Evolutionary conservation across 2,113 vertebrate species (phyloP), one percentile per base, ranked within the genome.

Genomic region (Macquaria australasica): DNA sequence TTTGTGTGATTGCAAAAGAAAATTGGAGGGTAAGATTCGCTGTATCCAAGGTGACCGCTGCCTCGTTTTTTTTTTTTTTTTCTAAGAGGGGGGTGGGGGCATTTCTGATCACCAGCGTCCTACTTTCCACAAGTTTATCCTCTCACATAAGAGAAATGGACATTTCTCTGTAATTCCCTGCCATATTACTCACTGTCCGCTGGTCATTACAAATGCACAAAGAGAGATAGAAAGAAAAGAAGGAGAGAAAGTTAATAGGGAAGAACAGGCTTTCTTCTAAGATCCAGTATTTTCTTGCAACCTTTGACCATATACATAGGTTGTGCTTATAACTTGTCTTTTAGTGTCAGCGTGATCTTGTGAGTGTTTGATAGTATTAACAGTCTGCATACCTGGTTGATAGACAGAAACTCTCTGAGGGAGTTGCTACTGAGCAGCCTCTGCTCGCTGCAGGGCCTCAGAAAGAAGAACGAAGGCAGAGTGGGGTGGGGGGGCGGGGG

Each of bases 31-130:
- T 78, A 77, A 80, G 76, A 84, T 71, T 84, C 5, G 31, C 75
- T 59, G 75, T 86, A 91, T 90, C 84, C 89, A 92, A 91, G 84
- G 86, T 91, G 91, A 91, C 88, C 53, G 68, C 39, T 63, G 23
- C 31, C 34, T 48, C 10, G 9, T 37, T 45, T 58, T 21, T 75
- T 62, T 41, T 62, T 25, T 82, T 60, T 55, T 4, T 70, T 50
- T 68, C 18, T 76, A 18, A 31, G 59, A 83, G 81, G 45, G 43
- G 43, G 81, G 75, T 70, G 62, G 77, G 79, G 78, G 73, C 60
- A 79, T 84, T 84, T 82, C 60, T 82, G 87, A 92, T 91, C 45
- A 66, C 81, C 34, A 25, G 8, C 48, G 86, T 78, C 77, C 87
- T 87, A 92, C 82, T 92, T 94, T 89, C 68, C 39, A 53, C 64